Evolutionary conservation across 2,797 vertebrate genomes (phyloP).

Genomic region (Ceryle rudis): DNA sequence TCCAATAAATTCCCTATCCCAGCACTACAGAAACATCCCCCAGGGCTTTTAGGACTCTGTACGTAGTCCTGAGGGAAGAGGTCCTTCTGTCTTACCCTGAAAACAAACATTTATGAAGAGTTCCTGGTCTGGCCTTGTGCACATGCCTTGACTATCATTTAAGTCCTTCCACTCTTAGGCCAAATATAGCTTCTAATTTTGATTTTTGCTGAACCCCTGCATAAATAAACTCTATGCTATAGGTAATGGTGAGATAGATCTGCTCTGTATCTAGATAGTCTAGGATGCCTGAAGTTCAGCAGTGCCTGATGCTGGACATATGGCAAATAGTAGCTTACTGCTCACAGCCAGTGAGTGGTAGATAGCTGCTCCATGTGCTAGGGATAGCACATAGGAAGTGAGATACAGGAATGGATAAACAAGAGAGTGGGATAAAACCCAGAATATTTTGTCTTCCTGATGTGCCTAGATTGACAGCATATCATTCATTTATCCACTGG

Average conservation of each 20-base stretch:
- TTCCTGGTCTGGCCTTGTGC: not conserved
- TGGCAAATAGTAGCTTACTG: not conserved
- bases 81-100: not conserved
- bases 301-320: not conserved
- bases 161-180: not conserved
- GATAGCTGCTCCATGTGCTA: not conserved
- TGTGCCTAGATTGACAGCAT: not conserved
- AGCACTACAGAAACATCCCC: not conserved
- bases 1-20: not conserved
- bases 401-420: not conserved
- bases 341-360: not conserved
- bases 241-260: not conserved
- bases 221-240: not conserved
- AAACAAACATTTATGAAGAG: not conserved
- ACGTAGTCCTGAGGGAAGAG: not conserved
- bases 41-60: not conserved
- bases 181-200: not conserved
- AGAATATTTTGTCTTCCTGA: not conserved
- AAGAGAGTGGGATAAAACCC: not conserved
- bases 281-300: not conserved
- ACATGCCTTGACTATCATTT: not conserved
- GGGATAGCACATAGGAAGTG: not conserved
- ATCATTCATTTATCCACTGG: not conserved
- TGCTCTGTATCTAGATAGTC: not conserved
- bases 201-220: not conserved